Evolutionary conservation across 2,113 vertebrate species (phyloP).

Genomic region (Tetraodon nigroviridis): DNA sequence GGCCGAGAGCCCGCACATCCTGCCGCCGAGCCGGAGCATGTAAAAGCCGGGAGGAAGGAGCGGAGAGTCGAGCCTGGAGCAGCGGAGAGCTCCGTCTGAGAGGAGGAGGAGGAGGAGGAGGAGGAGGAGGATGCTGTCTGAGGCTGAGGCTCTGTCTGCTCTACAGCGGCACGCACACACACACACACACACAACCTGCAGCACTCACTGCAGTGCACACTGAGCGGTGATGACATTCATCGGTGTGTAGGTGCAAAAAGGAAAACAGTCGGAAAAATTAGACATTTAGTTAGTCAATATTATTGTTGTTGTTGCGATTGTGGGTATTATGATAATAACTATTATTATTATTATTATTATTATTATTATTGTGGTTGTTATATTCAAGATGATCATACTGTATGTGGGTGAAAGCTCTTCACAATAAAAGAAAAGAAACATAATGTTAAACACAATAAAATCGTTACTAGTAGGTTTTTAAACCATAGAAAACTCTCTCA

Average conservation of each 20-base stretch:
- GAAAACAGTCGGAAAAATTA: too few species aligned
- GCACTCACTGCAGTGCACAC: constrained; percentile 47
- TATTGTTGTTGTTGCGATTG: too few species aligned
- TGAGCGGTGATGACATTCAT: constrained; percentile 23
- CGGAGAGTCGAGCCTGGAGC: constrained; percentile 31
- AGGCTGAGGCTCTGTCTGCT: constrained; percentile 51
- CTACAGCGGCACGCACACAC: constrained; percentile 53
- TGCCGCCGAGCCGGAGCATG: constrained; percentile 64
- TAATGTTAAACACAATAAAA: too few species aligned
- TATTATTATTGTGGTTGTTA: too few species aligned
- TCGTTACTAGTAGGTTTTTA: too few species aligned
- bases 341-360: too few species aligned
- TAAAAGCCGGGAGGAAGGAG: constrained; percentile 12
- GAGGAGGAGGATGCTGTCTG: constrained; percentile 33
- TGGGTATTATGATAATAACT: too few species aligned
- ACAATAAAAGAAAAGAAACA: too few species aligned
- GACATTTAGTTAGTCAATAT: too few species aligned
- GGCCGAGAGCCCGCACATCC: constrained; percentile 65
- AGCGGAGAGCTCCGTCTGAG: constrained; percentile 46
- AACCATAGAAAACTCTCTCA: too few species aligned
- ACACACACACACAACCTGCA: constrained; percentile 25
- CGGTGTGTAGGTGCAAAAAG: constrained; percentile 2
- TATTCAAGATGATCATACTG: too few species aligned
- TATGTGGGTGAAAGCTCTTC: too few species aligned
- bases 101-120: constrained; percentile 25